Evolutionary conservation across 1,140 invertebrate genomes (phyloP), one percentile per base, ranked within the genome.

Genomic region (Helicoverpa armigera): DNA sequence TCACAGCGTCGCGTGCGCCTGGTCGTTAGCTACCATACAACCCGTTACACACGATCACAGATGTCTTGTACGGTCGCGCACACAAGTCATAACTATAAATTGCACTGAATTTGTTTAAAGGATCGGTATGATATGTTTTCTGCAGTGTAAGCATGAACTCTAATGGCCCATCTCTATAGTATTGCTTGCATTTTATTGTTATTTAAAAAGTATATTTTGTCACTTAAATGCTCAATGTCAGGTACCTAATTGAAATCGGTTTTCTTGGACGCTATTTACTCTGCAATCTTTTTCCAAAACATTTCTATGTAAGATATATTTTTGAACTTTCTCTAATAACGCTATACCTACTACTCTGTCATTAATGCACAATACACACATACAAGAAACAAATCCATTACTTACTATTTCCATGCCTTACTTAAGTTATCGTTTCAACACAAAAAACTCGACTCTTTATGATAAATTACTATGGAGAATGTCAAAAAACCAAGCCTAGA

Each of bases 41-140:
- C 69, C 69, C 69, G 70, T 80, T 80, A 80, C 35, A 74, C 72
- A 69, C 73, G 48, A 73, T 48, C 65, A 54, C 31, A 50, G 51
- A 23, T 29, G 54, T 31, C 13, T 48, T 67, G 43, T 61, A 63
- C 78, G 10, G 50, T 10, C 78, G 58, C 23, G 61, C 51, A 29
- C 65, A 61, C 1, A 79, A 61, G 31, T 60, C 43, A 11, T 67
- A 11, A 67, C 35, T 12, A 67, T 67, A 67, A 18, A 48, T 67
- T 50, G 7, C 18, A 11, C n/a, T 50, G 35, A n/a, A 11, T 16
- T n/a, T 18, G 16, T 16, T 67, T 18, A 18, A 12, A n/a, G 12
- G 63, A 48, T 50, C 63, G 48, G 63, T n/a, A 11, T 7, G 7
- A 50, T 43, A 11, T 7, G 2, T 67, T 43, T 31, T 56, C 7